Conservation (phyloP, 2,797 vertebrate genomes). For the Megaceryle alcyon region DNA sequence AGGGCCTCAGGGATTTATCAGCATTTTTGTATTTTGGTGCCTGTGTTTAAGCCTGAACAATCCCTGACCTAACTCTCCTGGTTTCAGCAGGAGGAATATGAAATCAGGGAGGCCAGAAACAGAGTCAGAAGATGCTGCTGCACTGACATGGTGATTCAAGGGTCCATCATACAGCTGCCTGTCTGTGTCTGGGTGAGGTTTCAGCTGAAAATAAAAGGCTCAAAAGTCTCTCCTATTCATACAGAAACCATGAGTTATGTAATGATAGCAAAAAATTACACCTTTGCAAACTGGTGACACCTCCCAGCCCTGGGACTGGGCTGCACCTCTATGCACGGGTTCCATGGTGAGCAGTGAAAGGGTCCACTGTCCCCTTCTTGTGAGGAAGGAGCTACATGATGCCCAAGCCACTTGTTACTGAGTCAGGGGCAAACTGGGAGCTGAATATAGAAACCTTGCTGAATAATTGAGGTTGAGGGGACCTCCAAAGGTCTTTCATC, state of each 20-base stretch:
- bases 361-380: not conserved
- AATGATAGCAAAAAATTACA: not conserved
- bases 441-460: not conserved
- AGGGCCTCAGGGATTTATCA: not conserved
- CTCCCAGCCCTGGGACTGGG: not conserved
- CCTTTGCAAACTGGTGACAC: not conserved
- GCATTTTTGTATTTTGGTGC: not conserved
- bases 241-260: fast-evolving
- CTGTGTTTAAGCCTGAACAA: not conserved
- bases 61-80: not conserved
- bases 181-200: not conserved
- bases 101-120: not conserved
- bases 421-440: not conserved
- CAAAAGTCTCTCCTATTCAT: not conserved
- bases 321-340: fast-evolving
- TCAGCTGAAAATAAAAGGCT: not conserved
- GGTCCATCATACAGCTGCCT: not conserved
- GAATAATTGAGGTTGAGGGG: not conserved
- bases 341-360: fast-evolving
- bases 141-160: not conserved
- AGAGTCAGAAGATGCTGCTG: not conserved
- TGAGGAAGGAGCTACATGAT: not conserved
- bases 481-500: not conserved
- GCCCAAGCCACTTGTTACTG: not conserved
- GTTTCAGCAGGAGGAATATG: not conserved